Base-by-base conservation (phyloP, 2,797 vertebrate species). In the Diceros bicornis region DNA sequence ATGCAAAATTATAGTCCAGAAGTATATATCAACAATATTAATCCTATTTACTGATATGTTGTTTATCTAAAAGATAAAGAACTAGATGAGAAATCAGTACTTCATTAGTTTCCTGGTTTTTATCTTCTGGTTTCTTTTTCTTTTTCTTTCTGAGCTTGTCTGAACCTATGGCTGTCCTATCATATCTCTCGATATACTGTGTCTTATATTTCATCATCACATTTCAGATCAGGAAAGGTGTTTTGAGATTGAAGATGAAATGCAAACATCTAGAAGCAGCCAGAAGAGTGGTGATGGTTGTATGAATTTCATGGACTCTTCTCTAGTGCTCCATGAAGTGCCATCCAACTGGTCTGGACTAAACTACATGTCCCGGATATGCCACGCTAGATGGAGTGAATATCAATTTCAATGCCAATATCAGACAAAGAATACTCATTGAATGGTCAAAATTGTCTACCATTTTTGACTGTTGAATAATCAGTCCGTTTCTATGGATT, bases 291-390 rank as follows among this genome's bases (percentile, higher is more conserved):
- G 41, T 1, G 18, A 8, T 23, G 57, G 50, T 18, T 27, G 0
- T 13, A 32, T 1, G 75, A 16, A 5, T 57, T 21, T 14, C 13
- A 0, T 1, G 66, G 34, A 9, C 78, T 29, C 23, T 34, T 23
- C 20, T 52, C 8, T 27, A 32, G 7, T 13, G 71, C n/a, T 7
- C 16, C 25, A 13, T 21, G 0, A 25, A 59, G 50, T 11, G 10
- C 69, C 41, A 66, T 16, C 64, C 25, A 20, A 17, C 69, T 37
- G 75, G 21, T 13, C 16, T 6, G 25, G 37, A 5, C 55, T 12
- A 41, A 69, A 57, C 29, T 23, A 4, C 7, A 11, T 2, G 6
- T n/a, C 34, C 44, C 52, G 5, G 6, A 0, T 0, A 3, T 61
- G 9, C 32, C 27, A 0, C 6, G 14, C 82, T 25, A 10, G 83